A percentile compares a stretch with the other conserved stretches of the same genome.
These are phyloP conservation scores for Pseudococcus viburni DNA, from an alignment of 2,888 invertebrate species.

Conservation along the genomic window DNA sequence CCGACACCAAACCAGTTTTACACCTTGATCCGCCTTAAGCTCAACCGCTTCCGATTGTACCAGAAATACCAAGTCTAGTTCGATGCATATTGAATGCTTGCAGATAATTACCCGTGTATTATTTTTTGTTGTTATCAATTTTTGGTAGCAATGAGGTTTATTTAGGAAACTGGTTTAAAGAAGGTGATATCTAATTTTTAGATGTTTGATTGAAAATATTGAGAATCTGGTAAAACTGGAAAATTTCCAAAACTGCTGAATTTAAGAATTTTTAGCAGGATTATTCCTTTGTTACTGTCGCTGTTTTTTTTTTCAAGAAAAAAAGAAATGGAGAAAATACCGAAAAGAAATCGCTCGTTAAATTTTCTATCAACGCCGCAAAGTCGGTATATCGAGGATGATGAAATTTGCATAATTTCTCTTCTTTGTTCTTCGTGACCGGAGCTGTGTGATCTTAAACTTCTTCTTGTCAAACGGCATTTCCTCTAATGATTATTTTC, in stretches of 20 bases:
- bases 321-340: neutral
- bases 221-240: neutral
- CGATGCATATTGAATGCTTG: neutral
- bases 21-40: conserved; percentile 21
- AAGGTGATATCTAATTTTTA: neutral
- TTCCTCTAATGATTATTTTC: conserved; percentile 40
- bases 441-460: conserved; percentile 8
- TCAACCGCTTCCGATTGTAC: neutral
- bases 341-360: neutral
- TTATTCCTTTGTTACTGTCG: neutral
- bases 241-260: neutral
- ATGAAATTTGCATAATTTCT: conserved; percentile 11
- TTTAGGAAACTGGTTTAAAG: neutral
- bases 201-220: no score
- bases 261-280: neutral
- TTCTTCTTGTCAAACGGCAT: conserved; percentile 18
- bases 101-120: neutral
- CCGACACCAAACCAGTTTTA: conserved; percentile 25
- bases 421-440: conserved; percentile 39
- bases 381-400: neutral
- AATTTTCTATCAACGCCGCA: neutral
- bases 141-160: neutral
- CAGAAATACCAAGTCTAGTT: neutral
- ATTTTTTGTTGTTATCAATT: neutral
- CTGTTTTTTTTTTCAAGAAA: neutral